Base-by-base conservation (phyloP, 2,113 vertebrate species). In the Brachyistius frenatus region DNA sequence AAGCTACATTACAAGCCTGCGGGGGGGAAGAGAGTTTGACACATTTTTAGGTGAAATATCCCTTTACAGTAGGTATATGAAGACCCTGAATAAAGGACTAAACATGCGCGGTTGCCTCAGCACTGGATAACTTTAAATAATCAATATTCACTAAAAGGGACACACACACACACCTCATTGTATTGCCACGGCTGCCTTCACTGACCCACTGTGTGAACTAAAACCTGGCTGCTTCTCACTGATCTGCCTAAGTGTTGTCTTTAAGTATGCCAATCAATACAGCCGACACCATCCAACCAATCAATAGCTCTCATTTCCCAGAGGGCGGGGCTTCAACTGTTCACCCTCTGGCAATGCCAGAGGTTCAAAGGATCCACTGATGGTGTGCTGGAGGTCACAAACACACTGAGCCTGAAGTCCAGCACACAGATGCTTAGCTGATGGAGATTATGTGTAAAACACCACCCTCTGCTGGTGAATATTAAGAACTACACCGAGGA, bases 161-260 rank as follows among this genome's bases (percentile, higher is more conserved):
- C 14, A 36, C 32, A 74, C 57, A 63, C 31, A 78, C 41, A 41
- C 65, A 52, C 66, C 33, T 78, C 46, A 74, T 69, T 56, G 46
- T 11, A 75, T 9, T 67, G 7, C 35, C 67, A 47, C 80, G 90
- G 73, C 83, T 87, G 35, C 30, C 37, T 46, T 71, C 53, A 73
- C 50, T 78, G 39, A 66, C 70, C 65, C 52, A 44, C 79, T 92
- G 90, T 93, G 92, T 92, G 93, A 94, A 94, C 87, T 61, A 44
- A 84, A 83, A 41, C 73, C 35, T 31, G n/a, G n/a, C 57, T 30
- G 68, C 55, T 93, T 93, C 94, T 92, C 94, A 93, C 89, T 88
- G 74, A 50, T 60, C 70, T 36, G 23, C 58, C 54, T 67, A 81
- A 58, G 79, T 86, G 76, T 81, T 60, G 31, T 44, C 65, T 79